Percentiles rank a stretch among this genome's conserved stretches.
Evolutionary conservation across 2,113 vertebrate species (phyloP).

Genomic region (Rattus norvegicus): DNA sequence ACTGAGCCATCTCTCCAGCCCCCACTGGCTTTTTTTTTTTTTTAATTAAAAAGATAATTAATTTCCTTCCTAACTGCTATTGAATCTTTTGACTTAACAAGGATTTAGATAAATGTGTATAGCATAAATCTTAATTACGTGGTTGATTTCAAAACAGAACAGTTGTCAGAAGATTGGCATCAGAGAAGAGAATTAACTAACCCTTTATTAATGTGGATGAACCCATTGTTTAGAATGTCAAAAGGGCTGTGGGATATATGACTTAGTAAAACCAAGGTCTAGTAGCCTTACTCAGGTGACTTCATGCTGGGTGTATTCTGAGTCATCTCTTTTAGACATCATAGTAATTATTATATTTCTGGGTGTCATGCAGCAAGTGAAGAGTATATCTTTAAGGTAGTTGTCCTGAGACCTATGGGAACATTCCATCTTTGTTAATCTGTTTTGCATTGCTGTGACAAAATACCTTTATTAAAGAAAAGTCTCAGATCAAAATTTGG

Average conservation of each 20-base stretch:
- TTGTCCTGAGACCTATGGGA: constrained; percentile 16
- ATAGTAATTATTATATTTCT: constrained; percentile 1
- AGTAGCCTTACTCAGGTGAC: constrained; percentile 4
- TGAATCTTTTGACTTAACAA: not conserved
- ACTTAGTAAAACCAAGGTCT: not conserved
- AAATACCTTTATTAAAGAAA: not conserved
- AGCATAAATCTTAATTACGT: not conserved
- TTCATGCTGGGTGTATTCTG: constrained; percentile 26
- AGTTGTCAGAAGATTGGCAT: not conserved
- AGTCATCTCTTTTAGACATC: constrained; percentile 52
- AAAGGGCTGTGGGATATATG: not conserved
- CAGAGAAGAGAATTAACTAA: not conserved
- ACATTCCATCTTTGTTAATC: not conserved
- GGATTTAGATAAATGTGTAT: not conserved
- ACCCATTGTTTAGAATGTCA: not conserved
- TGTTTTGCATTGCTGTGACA: not conserved
- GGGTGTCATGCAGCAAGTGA: constrained; percentile 15
- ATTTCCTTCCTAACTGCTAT: not conserved
- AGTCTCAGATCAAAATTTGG: not conserved
- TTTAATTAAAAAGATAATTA: not conserved
- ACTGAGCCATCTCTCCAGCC: no score
- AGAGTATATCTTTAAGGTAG: not conserved
- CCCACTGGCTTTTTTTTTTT: no score
- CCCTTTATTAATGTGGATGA: not conserved
- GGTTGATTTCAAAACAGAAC: not conserved